Evolutionary conservation across 2,888 invertebrate species (phyloP), one percentile per base, ranked within the genome.

Genomic region (Cylindroiulus punctatus): DNA sequence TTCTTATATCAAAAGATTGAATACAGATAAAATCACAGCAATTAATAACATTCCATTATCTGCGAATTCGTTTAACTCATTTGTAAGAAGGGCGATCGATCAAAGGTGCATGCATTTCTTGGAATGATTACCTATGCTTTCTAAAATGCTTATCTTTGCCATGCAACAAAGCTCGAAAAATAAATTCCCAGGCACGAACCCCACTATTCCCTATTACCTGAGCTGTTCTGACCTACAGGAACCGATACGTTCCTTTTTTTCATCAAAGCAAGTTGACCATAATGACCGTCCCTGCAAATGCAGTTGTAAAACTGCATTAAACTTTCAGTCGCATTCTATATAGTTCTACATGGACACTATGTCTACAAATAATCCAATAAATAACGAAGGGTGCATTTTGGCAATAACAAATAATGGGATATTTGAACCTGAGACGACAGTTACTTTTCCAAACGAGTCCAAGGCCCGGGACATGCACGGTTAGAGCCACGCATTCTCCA

Each of bases 1-100:
- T 65, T 65, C 65, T 65, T 65, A n/a, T 26, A 65, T 65, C n/a
- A 65, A 65, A 65, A 65, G n/a, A 57, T 19, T 57, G n/a, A 57
- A 57, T n/a, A 8, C 57, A 65, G 65, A 65, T 65, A 65, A 65
- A 65, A 65, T 65, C 26, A n/a, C 5, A 26, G 12, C 26, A 65
- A 65, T 65, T 65, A 65, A 65, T 65, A 26, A 65, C 65, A 65
- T 65, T 26, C 26, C 10, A 26, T 65, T 65, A 65, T 65, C 65
- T 65, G 5, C 10, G 65, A 65, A 26, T 65, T 26, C 65, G 10
- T 65, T 65, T 65, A 65, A 10, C 65, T 65, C 10, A 65, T 65
- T 65, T 65, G 65, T 12, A 26, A 65, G 65, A 57, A 57, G 19
- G 65, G 65, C n/a, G 65, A 65, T 65, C 65, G n/a, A 65, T 65